These are phyloP conservation scores for Drosophila cyrtoloma DNA, from an alignment of 2,888 invertebrate genomes.

Conservation along the genomic window DNA sequence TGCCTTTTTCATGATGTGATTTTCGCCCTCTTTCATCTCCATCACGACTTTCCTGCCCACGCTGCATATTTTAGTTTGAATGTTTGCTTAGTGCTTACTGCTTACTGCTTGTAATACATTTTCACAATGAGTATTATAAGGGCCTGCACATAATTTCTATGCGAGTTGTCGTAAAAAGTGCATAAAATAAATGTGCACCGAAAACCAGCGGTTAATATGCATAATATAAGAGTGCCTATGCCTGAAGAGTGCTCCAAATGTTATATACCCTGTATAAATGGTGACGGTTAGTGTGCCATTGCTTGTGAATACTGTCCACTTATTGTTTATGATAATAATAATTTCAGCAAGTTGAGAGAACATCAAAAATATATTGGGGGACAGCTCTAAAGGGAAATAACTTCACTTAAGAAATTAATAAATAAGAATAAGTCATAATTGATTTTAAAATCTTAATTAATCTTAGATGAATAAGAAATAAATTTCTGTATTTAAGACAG, in stretches of 20 bases:
- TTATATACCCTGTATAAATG: conserved; percentile 29
- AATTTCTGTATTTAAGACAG: not conserved
- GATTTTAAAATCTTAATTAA: not conserved
- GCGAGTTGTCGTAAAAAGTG: conserved; percentile 67
- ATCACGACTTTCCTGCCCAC: conserved; percentile 53
- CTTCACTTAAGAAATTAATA: not conserved
- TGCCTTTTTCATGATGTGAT: conserved; percentile 64
- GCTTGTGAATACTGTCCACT: not conserved
- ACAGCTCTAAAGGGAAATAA: not conserved
- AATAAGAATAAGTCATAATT: not conserved
- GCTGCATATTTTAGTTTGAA: conserved; percentile 74
- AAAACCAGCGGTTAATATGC: conserved; percentile 44
- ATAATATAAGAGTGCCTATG: conserved; percentile 13
- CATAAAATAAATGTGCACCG: conserved; percentile 73
- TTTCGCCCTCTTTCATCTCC: conserved; percentile 14
- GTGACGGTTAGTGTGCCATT: not conserved
- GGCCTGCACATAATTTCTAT: conserved; percentile 67
- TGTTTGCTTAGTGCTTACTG: conserved; percentile 43
- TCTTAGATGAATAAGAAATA: not conserved
- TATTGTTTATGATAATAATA: not conserved
- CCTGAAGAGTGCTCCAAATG: conserved; percentile 17
- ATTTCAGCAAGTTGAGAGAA: not conserved
- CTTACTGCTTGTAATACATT: conserved; percentile 42
- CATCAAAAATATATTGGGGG: not conserved
- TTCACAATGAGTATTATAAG: conserved; percentile 54